Percentiles rank a stretch among this genome's conserved stretches.
Evolutionary conservation across 2,797 vertebrate species (phyloP).

Genomic region (Pterois miles): DNA sequence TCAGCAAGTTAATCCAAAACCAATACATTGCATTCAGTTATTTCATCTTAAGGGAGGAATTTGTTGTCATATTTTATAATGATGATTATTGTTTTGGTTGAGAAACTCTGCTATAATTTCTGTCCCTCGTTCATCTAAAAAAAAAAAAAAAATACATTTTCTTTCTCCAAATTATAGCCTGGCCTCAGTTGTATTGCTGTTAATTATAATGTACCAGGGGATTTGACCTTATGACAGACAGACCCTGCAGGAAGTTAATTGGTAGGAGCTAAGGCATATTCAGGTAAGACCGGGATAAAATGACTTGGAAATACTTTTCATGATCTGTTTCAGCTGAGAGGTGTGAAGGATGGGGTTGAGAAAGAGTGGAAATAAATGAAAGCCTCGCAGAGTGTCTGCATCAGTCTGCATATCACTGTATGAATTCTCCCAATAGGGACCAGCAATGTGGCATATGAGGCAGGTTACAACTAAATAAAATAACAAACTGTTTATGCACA

Average conservation of each 20-base stretch:
- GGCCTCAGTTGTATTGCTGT: constrained; percentile 48
- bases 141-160: constrained; percentile 12
- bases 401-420: background rate
- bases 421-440: background rate
- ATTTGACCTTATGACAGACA: constrained; percentile 61
- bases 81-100: constrained; percentile 21
- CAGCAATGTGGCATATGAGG: background rate
- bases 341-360: background rate
- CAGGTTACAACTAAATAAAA: background rate
- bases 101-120: background rate
- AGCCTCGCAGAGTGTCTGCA: background rate
- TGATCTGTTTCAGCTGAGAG: constrained; percentile 37
- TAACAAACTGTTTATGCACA: background rate
- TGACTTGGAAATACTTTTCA: constrained; percentile 37
- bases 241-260: constrained; percentile 65
- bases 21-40: background rate
- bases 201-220: constrained; percentile 69
- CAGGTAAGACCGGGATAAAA: constrained; percentile 59
- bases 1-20: background rate
- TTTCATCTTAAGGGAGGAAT: background rate
- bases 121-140: constrained; percentile 3
- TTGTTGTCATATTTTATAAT: background rate
- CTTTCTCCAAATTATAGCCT: constrained; percentile 20
- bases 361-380: constrained; percentile 2
- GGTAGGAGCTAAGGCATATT: constrained; percentile 50